Conservation (phyloP, 2,113 vertebrate genomes). For the Chrysemys picta region DNA sequence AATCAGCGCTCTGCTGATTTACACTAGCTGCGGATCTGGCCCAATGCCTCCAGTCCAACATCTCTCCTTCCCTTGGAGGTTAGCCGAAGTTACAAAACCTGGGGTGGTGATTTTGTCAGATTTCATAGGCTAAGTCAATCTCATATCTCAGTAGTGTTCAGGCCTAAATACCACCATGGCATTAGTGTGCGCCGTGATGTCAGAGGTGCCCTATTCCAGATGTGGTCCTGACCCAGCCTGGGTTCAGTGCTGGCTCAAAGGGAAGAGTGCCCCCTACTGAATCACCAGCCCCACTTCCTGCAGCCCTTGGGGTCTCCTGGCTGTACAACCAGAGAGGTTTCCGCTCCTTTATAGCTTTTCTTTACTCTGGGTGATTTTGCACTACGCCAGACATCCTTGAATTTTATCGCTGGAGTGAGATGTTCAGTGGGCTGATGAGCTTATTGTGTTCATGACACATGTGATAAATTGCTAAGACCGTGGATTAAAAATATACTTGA, state of each 20-base stretch:
- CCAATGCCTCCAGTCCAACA: neutral
- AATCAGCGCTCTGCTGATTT: neutral
- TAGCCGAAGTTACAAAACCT: constrained; percentile 55
- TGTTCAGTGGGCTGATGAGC: constrained; percentile 9
- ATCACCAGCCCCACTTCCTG: constrained; percentile 53
- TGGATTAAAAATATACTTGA: neutral
- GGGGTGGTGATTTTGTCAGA: constrained; percentile 49
- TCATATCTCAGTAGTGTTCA: neutral
- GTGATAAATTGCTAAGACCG: neutral
- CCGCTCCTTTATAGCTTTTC: constrained; percentile 39
- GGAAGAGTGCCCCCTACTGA: constrained; percentile 63
- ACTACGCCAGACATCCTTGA: constrained; percentile 18
- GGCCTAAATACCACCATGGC: constrained; percentile 12
- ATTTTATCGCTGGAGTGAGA: constrained; percentile 14
- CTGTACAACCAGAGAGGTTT: constrained; percentile 22
- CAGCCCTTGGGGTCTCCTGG: constrained; percentile 67
- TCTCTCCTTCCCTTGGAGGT: constrained; percentile 15
- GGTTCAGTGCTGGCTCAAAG: constrained; percentile 71
- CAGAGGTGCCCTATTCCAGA: constrained; percentile 53
- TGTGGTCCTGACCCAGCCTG: constrained; percentile 57
- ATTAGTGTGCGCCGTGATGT: neutral
- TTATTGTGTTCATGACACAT: neutral
- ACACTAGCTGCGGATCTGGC: neutral
- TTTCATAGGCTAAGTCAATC: neutral
- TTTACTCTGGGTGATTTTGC: constrained; percentile 62